phyloP scores from a whole-genome alignment of 2,113 vertebrate species.

The Phycodurus eques region DNA sequence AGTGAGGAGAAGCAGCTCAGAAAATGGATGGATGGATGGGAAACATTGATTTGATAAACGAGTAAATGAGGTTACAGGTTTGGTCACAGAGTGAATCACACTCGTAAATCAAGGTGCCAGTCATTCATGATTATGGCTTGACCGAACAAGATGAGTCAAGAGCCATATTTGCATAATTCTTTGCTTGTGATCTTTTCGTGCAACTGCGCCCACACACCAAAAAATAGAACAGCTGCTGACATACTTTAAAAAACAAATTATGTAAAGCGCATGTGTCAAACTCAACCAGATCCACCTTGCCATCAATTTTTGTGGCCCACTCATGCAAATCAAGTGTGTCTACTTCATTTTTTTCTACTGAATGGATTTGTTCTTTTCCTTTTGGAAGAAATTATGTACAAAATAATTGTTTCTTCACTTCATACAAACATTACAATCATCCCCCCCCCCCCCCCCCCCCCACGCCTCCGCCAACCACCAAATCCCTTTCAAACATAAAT shows the following conservation, averaged over 20 bases:
- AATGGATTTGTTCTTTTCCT: background rate
- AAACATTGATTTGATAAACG: no score
- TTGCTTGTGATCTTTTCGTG: background rate
- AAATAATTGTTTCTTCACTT: no score
- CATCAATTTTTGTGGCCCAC: conserved; percentile 2
- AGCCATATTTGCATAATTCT: conserved; percentile 47
- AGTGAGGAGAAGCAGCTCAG: no score
- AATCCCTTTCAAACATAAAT: no score
- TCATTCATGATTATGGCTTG: background rate
- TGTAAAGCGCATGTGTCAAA: background rate
- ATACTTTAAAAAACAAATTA: background rate
- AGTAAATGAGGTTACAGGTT: no score
- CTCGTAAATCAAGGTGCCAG: no score
- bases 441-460: no score
- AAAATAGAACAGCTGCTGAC: conserved; percentile 3
- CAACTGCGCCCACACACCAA: background rate
- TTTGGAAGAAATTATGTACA: background rate
- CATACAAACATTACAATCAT: no score
- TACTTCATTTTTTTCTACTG: background rate
- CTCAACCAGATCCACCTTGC: background rate
- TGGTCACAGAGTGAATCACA: no score
- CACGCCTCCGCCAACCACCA: no score
- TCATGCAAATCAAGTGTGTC: conserved; percentile 15
- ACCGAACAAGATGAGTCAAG: conserved; percentile 1
- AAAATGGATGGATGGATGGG: no score